Evolutionary conservation across 2,888 invertebrate genomes (phyloP).

Genomic region (Leptinotarsa peninsularis): DNA sequence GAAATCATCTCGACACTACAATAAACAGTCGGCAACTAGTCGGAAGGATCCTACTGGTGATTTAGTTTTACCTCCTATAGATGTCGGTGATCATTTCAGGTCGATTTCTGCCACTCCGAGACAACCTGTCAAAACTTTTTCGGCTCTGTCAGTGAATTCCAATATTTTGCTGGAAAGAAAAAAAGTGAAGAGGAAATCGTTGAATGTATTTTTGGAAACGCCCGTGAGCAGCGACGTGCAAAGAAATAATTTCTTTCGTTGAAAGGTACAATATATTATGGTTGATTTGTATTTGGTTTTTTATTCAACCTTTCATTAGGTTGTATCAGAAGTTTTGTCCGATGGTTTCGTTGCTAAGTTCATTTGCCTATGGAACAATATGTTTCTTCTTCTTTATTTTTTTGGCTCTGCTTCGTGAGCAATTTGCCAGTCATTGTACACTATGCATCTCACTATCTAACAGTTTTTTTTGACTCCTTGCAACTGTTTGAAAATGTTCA

Average conservation of each 20-base stretch:
- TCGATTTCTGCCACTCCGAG: slow-evolving; percentile 61
- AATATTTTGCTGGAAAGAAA: slow-evolving; percentile 20
- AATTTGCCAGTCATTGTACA: no score
- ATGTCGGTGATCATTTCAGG: slow-evolving; percentile 52
- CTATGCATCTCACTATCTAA: no score
- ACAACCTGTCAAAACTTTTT: slow-evolving; percentile 48
- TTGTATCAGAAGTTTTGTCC: background rate
- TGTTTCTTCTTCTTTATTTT: no score
- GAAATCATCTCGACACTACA: slow-evolving; percentile 1
- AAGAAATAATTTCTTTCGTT: slow-evolving; percentile 21
- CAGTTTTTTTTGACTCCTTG: no score
- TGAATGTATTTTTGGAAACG: slow-evolving; percentile 26
- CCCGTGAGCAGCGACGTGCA: slow-evolving; percentile 22
- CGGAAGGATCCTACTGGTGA: slow-evolving; percentile 19
- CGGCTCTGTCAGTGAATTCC: slow-evolving; percentile 40
- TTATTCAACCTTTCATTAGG: background rate
- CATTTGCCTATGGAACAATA: no score
- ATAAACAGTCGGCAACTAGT: slow-evolving; percentile 13
- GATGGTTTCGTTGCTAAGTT: no score
- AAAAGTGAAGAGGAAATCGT: slow-evolving; percentile 26
- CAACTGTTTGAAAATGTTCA: no score
- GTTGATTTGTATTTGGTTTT: background rate
- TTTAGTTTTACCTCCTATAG: slow-evolving; percentile 58
- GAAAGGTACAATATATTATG: slow-evolving; percentile 38
- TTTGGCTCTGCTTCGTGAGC: no score